Base-by-base conservation (phyloP, 1,140 invertebrate species). In the Cotesia glomerata region DNA sequence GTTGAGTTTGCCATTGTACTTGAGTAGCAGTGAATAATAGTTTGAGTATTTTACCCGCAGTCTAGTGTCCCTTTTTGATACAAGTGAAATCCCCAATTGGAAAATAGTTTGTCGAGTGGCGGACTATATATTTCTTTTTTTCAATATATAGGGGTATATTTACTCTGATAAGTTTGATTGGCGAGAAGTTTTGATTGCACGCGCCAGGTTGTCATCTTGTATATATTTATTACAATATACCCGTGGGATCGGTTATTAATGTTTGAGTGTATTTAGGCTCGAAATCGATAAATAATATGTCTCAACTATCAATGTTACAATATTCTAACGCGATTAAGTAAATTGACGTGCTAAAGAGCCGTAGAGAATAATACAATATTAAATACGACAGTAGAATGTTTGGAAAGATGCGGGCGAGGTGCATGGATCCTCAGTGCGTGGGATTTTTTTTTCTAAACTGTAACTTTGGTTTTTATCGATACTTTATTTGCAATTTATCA, bases 201-300 rank as follows among this genome's bases (percentile, higher is more conserved):
- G 35, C 45, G 39, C 36, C 18, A 62, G 54, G 45, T 62, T 72
- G 39, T 45, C 39, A 45, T 45, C 39, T 45, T 45, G 11, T 32
- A 52, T 76, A 67, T 74, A 64, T 75, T 82, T 84, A 81, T 69
- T 79, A 86, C 84, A 86, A 85, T 85, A 81, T 78, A 79, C 85
- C 85, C 83, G 81, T 85, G 79, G 82, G 80, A 81, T 62, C 52
- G 34, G 32, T 52, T 64, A 70, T n/a, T 64, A 68, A 73, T 75
- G 74, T 58, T 51, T 76, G 62, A 61, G 75, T 67, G 71, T 77
- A 77, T 82, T 78, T 69, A 35, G 34, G 16, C 49, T 3, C 13
- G 13, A 56, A 18, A 51, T 11, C 5, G 56, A 70, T 54, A 64
- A 69, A 56, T 69, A 56, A 36, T 65, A 56, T 32, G 54, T 74